A percentile compares a stretch with the other conserved stretches of the same genome.
Conservation (phyloP, 2,888 invertebrate species). For the Pyrrhopygopsis socrates region DNA sequence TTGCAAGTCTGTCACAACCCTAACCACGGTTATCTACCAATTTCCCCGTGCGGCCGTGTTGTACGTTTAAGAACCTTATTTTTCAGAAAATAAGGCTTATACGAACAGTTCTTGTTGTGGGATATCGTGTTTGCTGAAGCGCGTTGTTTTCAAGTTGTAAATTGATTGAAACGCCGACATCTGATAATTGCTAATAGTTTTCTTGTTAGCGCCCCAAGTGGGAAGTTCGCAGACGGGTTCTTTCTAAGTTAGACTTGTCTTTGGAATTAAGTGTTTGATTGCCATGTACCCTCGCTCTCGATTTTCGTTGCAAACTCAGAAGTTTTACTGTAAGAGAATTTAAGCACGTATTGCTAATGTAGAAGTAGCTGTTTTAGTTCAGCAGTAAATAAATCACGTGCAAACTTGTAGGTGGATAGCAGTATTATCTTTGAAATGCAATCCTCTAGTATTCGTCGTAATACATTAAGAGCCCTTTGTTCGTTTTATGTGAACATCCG, state of each 20-base stretch:
- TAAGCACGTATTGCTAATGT: neutral
- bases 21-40: conserved; percentile 81
- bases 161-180: conserved; percentile 93
- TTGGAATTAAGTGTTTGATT: conserved; percentile 50
- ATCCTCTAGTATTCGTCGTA: neutral
- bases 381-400: neutral
- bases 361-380: neutral
- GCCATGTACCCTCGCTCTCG: conserved; percentile 6
- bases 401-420: neutral
- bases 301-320: neutral
- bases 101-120: conserved; percentile 9
- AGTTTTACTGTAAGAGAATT: neutral
- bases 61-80: conserved; percentile 20
- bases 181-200: conserved; percentile 94
- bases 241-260: conserved; percentile 77
- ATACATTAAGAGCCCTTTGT: too few species aligned
- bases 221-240: conserved; percentile 84
- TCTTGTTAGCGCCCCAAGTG: conserved; percentile 91
- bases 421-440: neutral
- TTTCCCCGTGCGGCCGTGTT: neutral
- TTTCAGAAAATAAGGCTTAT: neutral
- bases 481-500: too few species aligned
- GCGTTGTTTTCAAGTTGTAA: conserved; percentile 92
- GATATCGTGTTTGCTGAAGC: conserved; percentile 88
- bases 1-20: conserved; percentile 89